Conservation (phyloP, 2,888 invertebrate genomes). For the Agrochola lychnidis region DNA sequence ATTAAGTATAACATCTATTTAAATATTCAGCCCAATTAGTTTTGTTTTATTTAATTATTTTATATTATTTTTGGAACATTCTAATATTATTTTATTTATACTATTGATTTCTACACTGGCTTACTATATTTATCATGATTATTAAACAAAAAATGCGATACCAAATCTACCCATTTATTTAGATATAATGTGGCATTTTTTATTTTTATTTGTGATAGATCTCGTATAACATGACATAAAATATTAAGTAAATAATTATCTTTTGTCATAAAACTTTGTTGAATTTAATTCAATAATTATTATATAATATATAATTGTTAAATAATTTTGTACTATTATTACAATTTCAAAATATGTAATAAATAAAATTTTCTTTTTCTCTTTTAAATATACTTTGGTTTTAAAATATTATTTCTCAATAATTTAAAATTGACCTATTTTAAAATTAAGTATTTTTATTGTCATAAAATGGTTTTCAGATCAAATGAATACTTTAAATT, state of each 20-base stretch:
- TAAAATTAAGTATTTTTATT: slow-evolving; percentile 64
- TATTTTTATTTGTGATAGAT: slow-evolving; percentile 17
- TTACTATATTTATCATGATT: slow-evolving; percentile 37
- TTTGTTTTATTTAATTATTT: slow-evolving; percentile 18
- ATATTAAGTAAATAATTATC: slow-evolving; percentile 51
- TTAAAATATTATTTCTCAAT: slow-evolving; percentile 60
- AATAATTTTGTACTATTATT: slow-evolving; percentile 65
- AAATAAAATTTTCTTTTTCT: slow-evolving; percentile 57
- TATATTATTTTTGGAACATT: slow-evolving; percentile 31
- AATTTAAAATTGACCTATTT: slow-evolving; percentile 67
- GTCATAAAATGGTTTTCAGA: slow-evolving; percentile 59
- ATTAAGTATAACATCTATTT: slow-evolving; percentile 25
- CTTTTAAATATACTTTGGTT: slow-evolving; percentile 58
- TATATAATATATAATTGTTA: slow-evolving; percentile 45
- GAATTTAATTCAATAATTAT: slow-evolving; percentile 57
- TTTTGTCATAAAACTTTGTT: slow-evolving; percentile 45
- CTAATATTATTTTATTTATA: slow-evolving; percentile 38
- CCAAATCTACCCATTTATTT: slow-evolving; percentile 24
- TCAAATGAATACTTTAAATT: slow-evolving; percentile 37
- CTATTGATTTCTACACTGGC: slow-evolving; percentile 46
- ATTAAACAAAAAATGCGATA: slow-evolving; percentile 22
- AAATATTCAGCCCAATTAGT: slow-evolving; percentile 50
- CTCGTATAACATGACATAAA: slow-evolving; percentile 24
- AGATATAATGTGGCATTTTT: slow-evolving; percentile 5
- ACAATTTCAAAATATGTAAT: slow-evolving; percentile 56